Evolutionary conservation across 2,888 invertebrate genomes (phyloP).

Genomic region (Parelbella ahira): DNA sequence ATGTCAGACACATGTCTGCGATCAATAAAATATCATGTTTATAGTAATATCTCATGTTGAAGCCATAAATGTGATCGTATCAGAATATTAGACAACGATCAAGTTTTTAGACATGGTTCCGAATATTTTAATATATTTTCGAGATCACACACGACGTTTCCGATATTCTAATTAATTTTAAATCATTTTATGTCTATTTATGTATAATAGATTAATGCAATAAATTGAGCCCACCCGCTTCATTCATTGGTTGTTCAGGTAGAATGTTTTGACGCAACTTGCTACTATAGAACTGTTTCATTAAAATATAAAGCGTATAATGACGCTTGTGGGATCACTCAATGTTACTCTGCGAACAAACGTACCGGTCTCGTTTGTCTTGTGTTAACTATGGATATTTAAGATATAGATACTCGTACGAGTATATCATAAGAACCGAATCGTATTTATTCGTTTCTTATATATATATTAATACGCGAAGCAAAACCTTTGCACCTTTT

Average conservation of each 20-base stretch:
- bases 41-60: slow-evolving; percentile 55
- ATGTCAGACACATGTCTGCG: slow-evolving; percentile 39
- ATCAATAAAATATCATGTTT: slow-evolving; percentile 57
- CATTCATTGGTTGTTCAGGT: background rate
- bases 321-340: too few relatives aligned
- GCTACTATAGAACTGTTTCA: too few relatives aligned
- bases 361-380: too few relatives aligned
- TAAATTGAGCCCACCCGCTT: background rate
- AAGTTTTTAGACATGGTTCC: slow-evolving; percentile 39
- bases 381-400: too few relatives aligned
- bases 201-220: slow-evolving; percentile 1
- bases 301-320: too few relatives aligned
- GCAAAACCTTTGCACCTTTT: too few relatives aligned
- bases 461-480: too few relatives aligned
- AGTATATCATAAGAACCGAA: too few relatives aligned
- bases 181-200: slow-evolving; percentile 7
- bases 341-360: too few relatives aligned
- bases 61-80: slow-evolving; percentile 57
- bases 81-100: slow-evolving; percentile 47
- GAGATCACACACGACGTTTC: slow-evolving; percentile 68
- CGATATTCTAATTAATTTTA: slow-evolving; percentile 37
- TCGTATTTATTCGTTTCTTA: too few relatives aligned
- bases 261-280: too few relatives aligned
- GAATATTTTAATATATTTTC: slow-evolving; percentile 28
- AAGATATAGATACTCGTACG: too few relatives aligned